Evolutionary conservation across 2,797 vertebrate genomes (phyloP), one percentile per base, ranked within the genome.

Genomic region (Paramormyrops hopkinsi): DNA sequence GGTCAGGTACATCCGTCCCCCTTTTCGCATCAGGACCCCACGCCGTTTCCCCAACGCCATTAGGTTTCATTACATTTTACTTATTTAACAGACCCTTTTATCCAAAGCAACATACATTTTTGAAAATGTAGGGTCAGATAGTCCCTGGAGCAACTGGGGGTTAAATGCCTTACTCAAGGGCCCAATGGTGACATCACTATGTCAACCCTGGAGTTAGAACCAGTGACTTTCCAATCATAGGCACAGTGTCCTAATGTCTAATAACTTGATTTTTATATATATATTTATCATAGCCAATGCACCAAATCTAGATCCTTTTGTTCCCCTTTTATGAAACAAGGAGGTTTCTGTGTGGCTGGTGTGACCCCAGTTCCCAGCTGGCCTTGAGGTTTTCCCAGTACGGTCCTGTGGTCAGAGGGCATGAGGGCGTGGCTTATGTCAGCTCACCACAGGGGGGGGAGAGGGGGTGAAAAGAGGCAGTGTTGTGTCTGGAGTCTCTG

Each of bases 391-490:
- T 54, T 53, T 9, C 6, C 37, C 25, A 51, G 50, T 86, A 51
- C 14, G 92, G 19, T 91, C 92, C 93, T 93, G 90, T 79, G 87
- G 76, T 29, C 59, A 91, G 85, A 91, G 76, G 53, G 90, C 82
- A 48, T 22, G 44, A 3, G 82, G 82, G 12, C 12, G 12, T 69
- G 73, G 82, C 82, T 84, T 50, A 84, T 22, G n/a, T 84, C 82
- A 48, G 22, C 41, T 84, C 79, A 25, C 37, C n/a, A 0, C 0
- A 19, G 41, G 37, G 33, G 7, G 1, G 41, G 17, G 6, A 1
- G 19, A 0, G 17, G 79, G 14, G 46, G 17, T 83, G 7, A 44
- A n/a, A 44, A 46, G 44, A 83, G 41, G 33, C 41, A 44, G 37
- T 37, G 33, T 22, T 82, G 76, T 46, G 41, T 22, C 44, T 41